These are phyloP conservation scores for Pachycephala philippinensis DNA, from an alignment of 2,113 vertebrate genomes.

Conservation along the genomic window DNA sequence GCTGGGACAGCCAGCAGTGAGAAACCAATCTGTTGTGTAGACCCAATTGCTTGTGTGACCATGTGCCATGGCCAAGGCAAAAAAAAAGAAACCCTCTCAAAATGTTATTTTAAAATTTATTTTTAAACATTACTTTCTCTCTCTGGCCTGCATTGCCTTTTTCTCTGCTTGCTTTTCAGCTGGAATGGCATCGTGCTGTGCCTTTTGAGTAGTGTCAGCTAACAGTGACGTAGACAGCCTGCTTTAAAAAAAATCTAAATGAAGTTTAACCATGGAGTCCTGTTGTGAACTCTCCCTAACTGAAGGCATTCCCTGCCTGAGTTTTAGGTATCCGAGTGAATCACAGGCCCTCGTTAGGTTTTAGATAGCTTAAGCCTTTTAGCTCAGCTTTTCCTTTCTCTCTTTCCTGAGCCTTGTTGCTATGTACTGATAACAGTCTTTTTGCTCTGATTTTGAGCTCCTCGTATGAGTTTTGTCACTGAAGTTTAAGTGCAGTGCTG, in stretches of 20 bases:
- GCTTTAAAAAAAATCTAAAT: not conserved
- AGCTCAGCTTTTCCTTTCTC: not conserved
- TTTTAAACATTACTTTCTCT: constrained; percentile 1
- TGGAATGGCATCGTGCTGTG: not conserved
- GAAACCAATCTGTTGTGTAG: not conserved
- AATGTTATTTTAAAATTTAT: not conserved
- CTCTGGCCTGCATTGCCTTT: not conserved
- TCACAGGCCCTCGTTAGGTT: not conserved
- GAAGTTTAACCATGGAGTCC: not conserved
- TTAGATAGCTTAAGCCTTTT: not conserved
- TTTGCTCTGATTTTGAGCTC: not conserved
- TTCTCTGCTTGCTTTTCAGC: not conserved
- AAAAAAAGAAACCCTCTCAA: not conserved
- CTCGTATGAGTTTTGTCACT: not conserved
- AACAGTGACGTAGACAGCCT: not conserved
- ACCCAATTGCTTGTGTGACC: not conserved
- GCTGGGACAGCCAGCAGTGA: not conserved
- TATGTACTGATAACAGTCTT: not conserved
- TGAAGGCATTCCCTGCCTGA: not conserved
- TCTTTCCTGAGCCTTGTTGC: not conserved
- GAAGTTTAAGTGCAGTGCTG: not conserved
- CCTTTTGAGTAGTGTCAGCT: not conserved
- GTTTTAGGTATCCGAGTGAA: not conserved
- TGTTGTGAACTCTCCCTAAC: not conserved
- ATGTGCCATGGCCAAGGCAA: not conserved